Base-by-base conservation (phyloP, 2,797 vertebrate species). In the Tolypeutes matacus region DNA sequence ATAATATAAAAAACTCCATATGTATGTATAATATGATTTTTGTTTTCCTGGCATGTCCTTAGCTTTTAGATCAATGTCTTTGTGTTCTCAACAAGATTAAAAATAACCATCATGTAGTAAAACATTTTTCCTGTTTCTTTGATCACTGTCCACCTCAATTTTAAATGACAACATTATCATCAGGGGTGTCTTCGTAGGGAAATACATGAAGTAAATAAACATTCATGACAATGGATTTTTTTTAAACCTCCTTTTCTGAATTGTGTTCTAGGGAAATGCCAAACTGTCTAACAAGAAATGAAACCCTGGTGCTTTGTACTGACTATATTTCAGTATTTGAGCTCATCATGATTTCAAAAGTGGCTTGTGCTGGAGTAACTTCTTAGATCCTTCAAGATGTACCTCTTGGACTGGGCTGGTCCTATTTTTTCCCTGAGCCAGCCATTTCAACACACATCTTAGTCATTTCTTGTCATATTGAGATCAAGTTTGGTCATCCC, bases 401-500 rank as follows among this genome's bases (percentile, higher is more conserved):
- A 6, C 31, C 25, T 29, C 4, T 0, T 20, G 21, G 60, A 34
- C 34, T 20, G 2, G 0, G 0, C 11, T 27, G 36, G 31, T 39
- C 62, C n/a, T 46, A 2, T 46, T 27, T 88, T 80, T 58, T 15
- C 36, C 39, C n/a, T 49, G 84, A 53, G 70, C 1, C 1, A 84
- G 49, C 31, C 7, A 1, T 51, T 84, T 93, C 11, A 17, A 64
- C 58, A 51, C 39, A 4, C 23, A 13, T 78, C 65, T 82, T 27
- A 73, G 53, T 88, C 69, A 80, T 46, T 73, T 23, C 56, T 65
- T 91, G 87, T 81, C 78, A 56, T 20, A 6, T 8, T n/a, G 86
- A 93, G 70, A 89, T 91, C 23, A 73, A 94, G 62, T 83, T 46
- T 89, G 88, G 82, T 90, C 91, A 86, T 36, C n/a, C 77, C 15